Conservation (phyloP, 2,113 vertebrate species). For the Nesogale talazaci region DNA sequence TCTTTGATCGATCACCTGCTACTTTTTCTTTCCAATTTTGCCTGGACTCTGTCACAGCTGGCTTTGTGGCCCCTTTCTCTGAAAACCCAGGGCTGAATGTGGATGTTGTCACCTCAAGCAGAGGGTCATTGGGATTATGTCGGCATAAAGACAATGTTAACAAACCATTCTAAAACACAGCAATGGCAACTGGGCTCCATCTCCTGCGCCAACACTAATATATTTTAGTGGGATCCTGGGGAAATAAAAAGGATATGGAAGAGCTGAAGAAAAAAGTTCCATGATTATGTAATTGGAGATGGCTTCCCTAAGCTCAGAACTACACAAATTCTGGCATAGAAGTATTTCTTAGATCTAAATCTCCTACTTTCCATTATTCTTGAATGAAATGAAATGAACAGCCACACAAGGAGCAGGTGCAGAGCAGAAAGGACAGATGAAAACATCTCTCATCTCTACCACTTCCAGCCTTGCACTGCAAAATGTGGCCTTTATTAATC, state of each 20-base stretch:
- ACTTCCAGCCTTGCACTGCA: background rate
- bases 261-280: background rate
- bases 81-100: background rate
- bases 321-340: background rate
- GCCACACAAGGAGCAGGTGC: background rate
- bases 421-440: background rate
- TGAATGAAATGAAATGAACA: background rate
- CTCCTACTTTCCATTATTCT: background rate
- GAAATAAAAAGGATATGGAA: background rate
- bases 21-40: background rate
- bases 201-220: background rate
- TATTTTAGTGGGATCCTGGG: background rate
- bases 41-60: background rate
- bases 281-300: background rate
- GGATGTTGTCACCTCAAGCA: background rate
- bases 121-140: background rate
- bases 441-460: background rate
- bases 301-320: background rate
- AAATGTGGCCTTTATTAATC: background rate
- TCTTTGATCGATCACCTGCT: background rate
- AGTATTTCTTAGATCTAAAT: background rate
- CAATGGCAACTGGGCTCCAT: background rate
- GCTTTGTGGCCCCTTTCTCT: background rate
- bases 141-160: background rate
- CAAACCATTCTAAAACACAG: constrained; percentile 24